These are phyloP conservation scores for Xiphophorus hellerii DNA, from an alignment of 2,113 vertebrate genomes.

Conservation along the genomic window DNA sequence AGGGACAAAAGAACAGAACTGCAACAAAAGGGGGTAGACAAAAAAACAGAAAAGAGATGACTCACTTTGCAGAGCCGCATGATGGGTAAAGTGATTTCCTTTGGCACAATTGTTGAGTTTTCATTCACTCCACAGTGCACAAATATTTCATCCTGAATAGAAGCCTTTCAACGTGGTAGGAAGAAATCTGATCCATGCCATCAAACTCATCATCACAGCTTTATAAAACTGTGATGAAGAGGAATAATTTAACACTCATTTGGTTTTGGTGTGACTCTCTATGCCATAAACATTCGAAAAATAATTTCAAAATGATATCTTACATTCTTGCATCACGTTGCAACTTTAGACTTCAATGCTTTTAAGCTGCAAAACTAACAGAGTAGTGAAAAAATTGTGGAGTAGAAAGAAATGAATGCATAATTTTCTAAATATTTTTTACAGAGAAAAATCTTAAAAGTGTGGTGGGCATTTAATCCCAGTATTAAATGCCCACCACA, in stretches of 20 bases:
- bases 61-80: not conserved
- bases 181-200: not conserved
- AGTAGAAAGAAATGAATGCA: not conserved
- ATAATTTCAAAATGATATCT: not conserved
- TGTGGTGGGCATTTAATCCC: not conserved
- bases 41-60: constrained; percentile 31
- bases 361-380: not conserved
- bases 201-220: not conserved
- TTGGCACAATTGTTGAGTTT: not conserved
- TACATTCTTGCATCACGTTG: not conserved
- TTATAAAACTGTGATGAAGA: not conserved
- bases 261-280: not conserved
- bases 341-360: not conserved
- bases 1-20: constrained; percentile 17
- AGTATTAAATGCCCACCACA: too few relatives aligned
- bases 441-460: not conserved
- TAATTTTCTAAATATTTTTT: not conserved
- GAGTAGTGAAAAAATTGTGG: not conserved
- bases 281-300: not conserved
- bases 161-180: not conserved
- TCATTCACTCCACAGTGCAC: not conserved
- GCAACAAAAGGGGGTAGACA: constrained; percentile 25
- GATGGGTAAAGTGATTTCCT: constrained; percentile 2
- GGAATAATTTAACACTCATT: not conserved
- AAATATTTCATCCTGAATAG: constrained; percentile 24